phyloP scores from a whole-genome alignment of 2,797 vertebrate genomes.

The Hydrolagus colliei region DNA sequence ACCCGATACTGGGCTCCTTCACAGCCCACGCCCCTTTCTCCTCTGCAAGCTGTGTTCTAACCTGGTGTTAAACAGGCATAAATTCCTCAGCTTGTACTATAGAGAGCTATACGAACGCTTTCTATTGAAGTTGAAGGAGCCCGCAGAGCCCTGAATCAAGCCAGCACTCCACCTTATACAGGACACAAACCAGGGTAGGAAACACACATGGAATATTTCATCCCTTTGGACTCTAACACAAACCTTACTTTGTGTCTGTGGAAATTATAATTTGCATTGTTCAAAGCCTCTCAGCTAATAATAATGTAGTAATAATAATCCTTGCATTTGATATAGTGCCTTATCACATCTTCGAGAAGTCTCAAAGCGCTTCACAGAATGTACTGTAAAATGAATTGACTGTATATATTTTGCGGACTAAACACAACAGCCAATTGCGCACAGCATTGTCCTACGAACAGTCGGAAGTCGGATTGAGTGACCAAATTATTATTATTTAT shows the following conservation, averaged over 20 bases:
- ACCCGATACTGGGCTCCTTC: neutral
- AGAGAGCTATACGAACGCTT: no score
- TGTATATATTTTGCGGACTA: no score
- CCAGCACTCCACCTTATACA: neutral
- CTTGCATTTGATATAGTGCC: no score
- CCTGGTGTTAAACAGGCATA: neutral
- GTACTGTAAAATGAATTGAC: no score
- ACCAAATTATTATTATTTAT: no score
- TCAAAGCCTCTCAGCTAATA: no score
- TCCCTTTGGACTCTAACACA: neutral
- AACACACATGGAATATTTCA: neutral
- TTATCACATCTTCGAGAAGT: no score
- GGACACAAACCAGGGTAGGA: neutral
- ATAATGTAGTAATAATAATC: no score
- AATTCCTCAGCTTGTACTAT: neutral
- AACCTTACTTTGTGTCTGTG: neutral
- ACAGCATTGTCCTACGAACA: neutral
- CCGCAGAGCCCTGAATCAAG: neutral
- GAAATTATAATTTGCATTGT: neutral
- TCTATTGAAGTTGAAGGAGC: neutral
- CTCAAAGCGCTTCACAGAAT: no score
- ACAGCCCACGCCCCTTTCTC: neutral
- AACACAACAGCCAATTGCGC: no score
- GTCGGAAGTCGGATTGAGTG: no score
- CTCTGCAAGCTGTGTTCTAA: neutral